Evolutionary conservation across 2,888 invertebrate genomes (phyloP), one percentile per base, ranked within the genome.

Genomic region (Linyphia triangularis): DNA sequence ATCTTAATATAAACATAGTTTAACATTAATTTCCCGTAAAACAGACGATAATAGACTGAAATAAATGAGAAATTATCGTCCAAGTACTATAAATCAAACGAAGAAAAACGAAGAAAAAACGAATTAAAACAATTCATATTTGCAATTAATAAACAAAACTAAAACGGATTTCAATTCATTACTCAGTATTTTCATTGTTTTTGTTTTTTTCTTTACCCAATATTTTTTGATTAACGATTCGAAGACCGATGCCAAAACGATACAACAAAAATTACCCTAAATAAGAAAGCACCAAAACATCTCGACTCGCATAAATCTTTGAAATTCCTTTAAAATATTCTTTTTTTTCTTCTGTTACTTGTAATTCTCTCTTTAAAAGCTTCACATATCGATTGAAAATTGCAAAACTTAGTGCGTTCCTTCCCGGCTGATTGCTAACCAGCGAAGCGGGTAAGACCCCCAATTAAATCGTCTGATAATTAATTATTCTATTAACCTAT

Each of bases 401-500:
- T 59, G 26, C 37, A 9, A 28, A 78, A 79, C n/a, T 33, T 67
- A 63, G 33, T 24, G 13, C 30, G 37, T 37, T 51, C 43, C 28
- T n/a, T 51, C 19, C 16, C 19, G 37, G 69, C n/a, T 59, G 81
- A 81, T 81, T 81, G 30, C 59, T 59, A 57, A 70, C 70, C 81
- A 81, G 33, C 81, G 59, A 81, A 70, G 81, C 81, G 81, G 7
- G 59, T 69, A 81, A 59, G 65, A 59, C 81, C 67, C 26, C 81
- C 81, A 81, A 81, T 81, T 81, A 81, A 81, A 81, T 81, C 69
- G 81, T 81, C 69, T 59, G 81, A 81, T 81, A 81, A 81, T 81
- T 81, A 81, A 81, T 81, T 81, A 81, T 81, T 81, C 81, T 70
- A 81, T 81, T 81, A 81, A 81, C 81, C 81, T 81, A 70, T 81